A percentile compares a stretch with the other conserved stretches of the same genome.
These are phyloP conservation scores for Megaceryle alcyon DNA, from an alignment of 2,797 vertebrate genomes.

Conservation along the genomic window DNA sequence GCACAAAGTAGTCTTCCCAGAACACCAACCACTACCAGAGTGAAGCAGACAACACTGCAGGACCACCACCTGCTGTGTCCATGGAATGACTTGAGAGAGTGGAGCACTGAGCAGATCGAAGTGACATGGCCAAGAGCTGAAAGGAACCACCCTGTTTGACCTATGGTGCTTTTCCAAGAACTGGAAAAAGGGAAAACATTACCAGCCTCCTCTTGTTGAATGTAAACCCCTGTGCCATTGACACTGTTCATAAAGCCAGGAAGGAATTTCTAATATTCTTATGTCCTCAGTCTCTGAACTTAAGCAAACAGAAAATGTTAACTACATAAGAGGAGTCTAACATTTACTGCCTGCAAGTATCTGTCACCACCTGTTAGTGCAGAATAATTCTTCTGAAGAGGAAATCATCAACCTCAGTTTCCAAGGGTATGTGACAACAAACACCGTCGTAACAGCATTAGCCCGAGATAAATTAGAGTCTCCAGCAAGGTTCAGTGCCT, in stretches of 20 bases:
- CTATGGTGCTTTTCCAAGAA: neutral
- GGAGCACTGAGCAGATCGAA: neutral
- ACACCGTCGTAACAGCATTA: neutral
- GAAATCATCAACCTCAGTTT: neutral
- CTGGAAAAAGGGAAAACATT: rapidly evolving
- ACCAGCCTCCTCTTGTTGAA: too few relatives aligned
- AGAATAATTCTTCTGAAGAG: neutral
- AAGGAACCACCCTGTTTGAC: neutral
- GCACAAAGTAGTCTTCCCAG: neutral
- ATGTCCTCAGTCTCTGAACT: neutral
- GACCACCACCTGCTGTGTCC: too few relatives aligned
- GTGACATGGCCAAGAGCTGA: rapidly evolving
- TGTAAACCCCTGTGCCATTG: rapidly evolving
- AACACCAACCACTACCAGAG: neutral
- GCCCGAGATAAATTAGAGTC: neutral
- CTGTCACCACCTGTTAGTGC: neutral
- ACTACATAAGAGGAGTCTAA: neutral
- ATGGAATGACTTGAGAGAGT: rapidly evolving
- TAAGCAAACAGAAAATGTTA: neutral
- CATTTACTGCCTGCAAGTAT: neutral
- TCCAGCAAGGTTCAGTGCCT: neutral
- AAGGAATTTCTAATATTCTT: neutral
- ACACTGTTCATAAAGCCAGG: neutral
- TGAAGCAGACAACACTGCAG: rapidly evolving
- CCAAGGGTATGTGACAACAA: neutral